Base-by-base conservation (phyloP, 2,113 vertebrate species). In the Clarias magur region DNA sequence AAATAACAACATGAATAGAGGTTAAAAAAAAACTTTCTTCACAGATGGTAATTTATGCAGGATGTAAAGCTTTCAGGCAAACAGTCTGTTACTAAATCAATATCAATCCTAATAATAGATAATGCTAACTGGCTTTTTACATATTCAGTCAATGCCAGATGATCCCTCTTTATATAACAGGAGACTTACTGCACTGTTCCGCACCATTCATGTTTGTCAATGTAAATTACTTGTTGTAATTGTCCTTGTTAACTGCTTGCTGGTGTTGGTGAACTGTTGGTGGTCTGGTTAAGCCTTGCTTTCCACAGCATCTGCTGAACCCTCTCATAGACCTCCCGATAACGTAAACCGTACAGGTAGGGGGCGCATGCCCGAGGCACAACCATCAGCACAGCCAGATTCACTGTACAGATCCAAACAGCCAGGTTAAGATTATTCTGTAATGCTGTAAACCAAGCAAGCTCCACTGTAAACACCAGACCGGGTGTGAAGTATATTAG, bases 291-390 rank as follows among this genome's bases (percentile, higher is more conserved):
- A 2, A 91, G 90, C 56, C 86, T 82, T 27, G 82, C 91, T 73
- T 91, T 76, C 56, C 89, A 90, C 86, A 96, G 87, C 70, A 92
- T 90, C 56, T 92, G 85, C 89, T 90, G 89, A 4, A 96, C 34
- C 0, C 90, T 91, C 1, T 93, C 86, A 25, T 93, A 91, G 85
- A 97, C 88, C 87, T 96, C 94, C 9, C 93, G 91, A 91, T 96
- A 96, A 83, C 95, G 91, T 56, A 97, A 91, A 30, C 94, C 93
- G 12, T 96, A 97, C 79, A 97, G 82, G 54, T 93, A 95, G 1
- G 96, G 96, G 10, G 95, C 93, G 56, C 94, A 88, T 0, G 91
- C 94, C 67, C 95, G 89, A 23, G 96, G 96, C 84, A 96, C 90
- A 90, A 96, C 63, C 93, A 94, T 95, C 4, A 96, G 84, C 0